These are phyloP conservation scores for Cyclophora punctaria DNA, from an alignment of 2,888 invertebrate genomes.

Conservation along the genomic window DNA sequence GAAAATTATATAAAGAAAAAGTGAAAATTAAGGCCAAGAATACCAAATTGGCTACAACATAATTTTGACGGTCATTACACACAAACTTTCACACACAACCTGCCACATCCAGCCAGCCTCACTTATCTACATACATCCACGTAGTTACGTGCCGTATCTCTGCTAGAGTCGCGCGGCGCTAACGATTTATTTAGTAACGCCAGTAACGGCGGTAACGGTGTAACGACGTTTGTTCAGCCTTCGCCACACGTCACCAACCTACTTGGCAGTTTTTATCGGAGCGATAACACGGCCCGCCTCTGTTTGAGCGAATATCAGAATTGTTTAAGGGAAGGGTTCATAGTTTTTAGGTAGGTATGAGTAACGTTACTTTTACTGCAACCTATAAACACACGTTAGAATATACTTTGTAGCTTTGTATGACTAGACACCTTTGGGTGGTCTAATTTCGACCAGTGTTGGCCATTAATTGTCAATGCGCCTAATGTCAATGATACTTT, in stretches of 20 bases:
- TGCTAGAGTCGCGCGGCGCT: constrained; percentile 54
- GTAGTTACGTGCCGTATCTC: constrained; percentile 64
- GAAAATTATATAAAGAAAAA: no score
- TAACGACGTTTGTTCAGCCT: constrained; percentile 68
- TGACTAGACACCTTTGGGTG: background rate
- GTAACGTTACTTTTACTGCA: no score
- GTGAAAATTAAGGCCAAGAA: no score
- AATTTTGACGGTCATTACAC: no score
- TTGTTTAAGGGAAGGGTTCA: background rate
- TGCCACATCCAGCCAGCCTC: constrained; percentile 32
- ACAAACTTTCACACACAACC: background rate
- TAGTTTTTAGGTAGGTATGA: background rate
- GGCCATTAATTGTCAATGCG: no score
- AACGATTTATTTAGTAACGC: constrained; percentile 70
- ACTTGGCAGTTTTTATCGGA: constrained; percentile 49
- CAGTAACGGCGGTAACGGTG: constrained; percentile 52
- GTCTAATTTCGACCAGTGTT: background rate
- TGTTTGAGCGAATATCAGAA: background rate
- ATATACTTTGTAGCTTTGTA: background rate
- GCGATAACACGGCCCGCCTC: constrained; percentile 21
- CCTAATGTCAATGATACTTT: no score
- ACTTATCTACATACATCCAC: constrained; percentile 15
- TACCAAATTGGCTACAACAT: no score
- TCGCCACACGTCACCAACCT: constrained; percentile 50
- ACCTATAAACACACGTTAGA: no score